These are phyloP conservation scores for Drosophila suboccidentalis DNA, from an alignment of 2,888 invertebrate genomes.

Conservation along the genomic window DNA sequence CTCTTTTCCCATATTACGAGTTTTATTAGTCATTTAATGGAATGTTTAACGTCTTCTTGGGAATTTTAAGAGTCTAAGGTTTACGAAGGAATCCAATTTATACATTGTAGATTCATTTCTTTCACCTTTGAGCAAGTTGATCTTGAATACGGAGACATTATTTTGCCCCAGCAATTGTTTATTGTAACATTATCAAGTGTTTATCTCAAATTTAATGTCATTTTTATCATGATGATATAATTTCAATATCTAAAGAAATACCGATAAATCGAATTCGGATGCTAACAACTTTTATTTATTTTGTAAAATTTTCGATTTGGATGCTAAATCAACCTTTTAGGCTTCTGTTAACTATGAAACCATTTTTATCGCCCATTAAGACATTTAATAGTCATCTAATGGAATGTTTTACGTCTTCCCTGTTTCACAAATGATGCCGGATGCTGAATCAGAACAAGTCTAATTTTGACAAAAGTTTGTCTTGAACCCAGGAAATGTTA, in stretches of 20 bases:
- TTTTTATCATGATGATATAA: background rate
- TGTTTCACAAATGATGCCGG: no score
- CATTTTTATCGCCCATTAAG: background rate
- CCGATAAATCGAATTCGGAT: no score
- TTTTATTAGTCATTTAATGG: conserved; percentile 13
- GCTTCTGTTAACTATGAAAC: background rate
- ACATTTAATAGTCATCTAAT: background rate
- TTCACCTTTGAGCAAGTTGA: background rate
- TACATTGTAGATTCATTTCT: background rate
- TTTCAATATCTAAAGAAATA: no score
- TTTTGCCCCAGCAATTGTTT: background rate
- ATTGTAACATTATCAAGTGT: background rate
- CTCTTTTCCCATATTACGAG: background rate
- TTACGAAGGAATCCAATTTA: background rate
- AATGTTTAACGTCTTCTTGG: conserved; percentile 1
- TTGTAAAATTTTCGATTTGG: background rate
- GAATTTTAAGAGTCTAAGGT: background rate
- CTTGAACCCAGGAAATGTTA: background rate
- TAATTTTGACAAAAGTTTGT: background rate
- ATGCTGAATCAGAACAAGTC: background rate
- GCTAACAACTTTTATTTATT: no score
- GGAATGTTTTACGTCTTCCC: background rate
- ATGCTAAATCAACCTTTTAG: background rate
- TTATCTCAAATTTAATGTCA: background rate
- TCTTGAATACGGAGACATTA: background rate